Base-by-base conservation (phyloP, 1,140 invertebrate genomes). In the Pseudomyrmex flavicornis region DNA sequence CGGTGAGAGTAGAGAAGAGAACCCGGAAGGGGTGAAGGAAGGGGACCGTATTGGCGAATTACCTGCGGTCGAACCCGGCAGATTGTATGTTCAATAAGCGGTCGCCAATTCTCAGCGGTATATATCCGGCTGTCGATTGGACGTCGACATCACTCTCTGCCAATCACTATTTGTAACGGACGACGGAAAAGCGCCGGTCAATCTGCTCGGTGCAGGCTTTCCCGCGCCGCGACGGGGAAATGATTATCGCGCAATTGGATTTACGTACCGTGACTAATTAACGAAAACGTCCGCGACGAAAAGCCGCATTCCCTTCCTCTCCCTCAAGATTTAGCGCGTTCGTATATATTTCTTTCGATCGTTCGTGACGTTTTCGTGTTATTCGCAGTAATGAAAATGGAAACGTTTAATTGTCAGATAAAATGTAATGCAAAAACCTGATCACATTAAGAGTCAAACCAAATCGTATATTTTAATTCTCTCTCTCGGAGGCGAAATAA, bases 81-180 rank as follows among this genome's bases (percentile, higher is more conserved):
- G 75, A 77, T 77, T 77, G 75, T 77, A 77, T 77, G 63, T 56
- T 77, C 75, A 69, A 77, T 77, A 77, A 77, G 75, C 75, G 75
- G 75, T 77, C 63, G 75, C 75, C 75, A 77, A 77, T 77, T 77
- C 75, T 82, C 77, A 74, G 58, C 69, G 69, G 77, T 82, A 75
- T 82, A 73, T 75, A 82, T 82, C 48, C 77, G 69, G 54, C 77
- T 82, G 66, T 82, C 69, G 77, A 82, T 82, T 82, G 66, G 50
- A 82, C 77, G 68, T 82, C 69, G 69, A 82, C 77, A 82, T 82
- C 77, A 82, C 77, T 82, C 77, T 82, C 58, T 82, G 77, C 69
- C 77, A 73, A 82, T 82, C 69, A 73, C 77, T 44, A 82, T 82
- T 82, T 70, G 77, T 82, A 82, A 82, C 69, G 69, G 66, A 82